A percentile compares a stretch with the other conserved stretches of the same genome.
phyloP scores from a whole-genome alignment of 1,140 invertebrate species.

The Achatina immaculata region DNA sequence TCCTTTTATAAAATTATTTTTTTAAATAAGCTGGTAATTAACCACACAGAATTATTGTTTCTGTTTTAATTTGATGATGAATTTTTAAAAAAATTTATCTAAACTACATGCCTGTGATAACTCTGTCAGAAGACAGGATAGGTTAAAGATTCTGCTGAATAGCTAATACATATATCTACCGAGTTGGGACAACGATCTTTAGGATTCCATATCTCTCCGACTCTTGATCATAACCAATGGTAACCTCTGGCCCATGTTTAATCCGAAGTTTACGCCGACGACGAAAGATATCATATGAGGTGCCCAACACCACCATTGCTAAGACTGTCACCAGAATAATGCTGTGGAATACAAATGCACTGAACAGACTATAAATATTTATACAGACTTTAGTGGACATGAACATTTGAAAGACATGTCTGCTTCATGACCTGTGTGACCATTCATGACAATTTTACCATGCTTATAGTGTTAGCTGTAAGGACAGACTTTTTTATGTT shows the following conservation, averaged over 20 bases:
- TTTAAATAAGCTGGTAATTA: too few relatives aligned
- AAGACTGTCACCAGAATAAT: constrained; percentile 9
- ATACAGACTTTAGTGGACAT: not conserved
- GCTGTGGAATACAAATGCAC: not conserved
- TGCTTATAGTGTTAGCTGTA: not conserved
- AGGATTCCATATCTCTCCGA: constrained; percentile 34
- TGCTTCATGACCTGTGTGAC: not conserved
- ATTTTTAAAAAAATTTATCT: too few relatives aligned
- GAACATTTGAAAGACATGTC: not conserved
- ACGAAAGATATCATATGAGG: constrained; percentile 33
- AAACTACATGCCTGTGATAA: too few relatives aligned
- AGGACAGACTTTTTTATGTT: not conserved
- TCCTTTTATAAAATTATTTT: too few relatives aligned
- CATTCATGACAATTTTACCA: not conserved
- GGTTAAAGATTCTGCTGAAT: too few relatives aligned
- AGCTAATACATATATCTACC: not conserved
- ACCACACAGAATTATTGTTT: too few relatives aligned
- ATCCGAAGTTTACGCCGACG: constrained; percentile 32
- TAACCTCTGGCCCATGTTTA: constrained; percentile 34
- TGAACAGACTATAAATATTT: not conserved
- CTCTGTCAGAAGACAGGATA: too few relatives aligned
- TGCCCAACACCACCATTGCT: constrained; percentile 19
- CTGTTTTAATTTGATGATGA: too few relatives aligned
- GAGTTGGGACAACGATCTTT: constrained; percentile 30
- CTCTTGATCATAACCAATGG: constrained; percentile 38